Evolutionary conservation across 2,888 invertebrate species (phyloP).

Genomic region (Reticulitermes lucifugus): DNA sequence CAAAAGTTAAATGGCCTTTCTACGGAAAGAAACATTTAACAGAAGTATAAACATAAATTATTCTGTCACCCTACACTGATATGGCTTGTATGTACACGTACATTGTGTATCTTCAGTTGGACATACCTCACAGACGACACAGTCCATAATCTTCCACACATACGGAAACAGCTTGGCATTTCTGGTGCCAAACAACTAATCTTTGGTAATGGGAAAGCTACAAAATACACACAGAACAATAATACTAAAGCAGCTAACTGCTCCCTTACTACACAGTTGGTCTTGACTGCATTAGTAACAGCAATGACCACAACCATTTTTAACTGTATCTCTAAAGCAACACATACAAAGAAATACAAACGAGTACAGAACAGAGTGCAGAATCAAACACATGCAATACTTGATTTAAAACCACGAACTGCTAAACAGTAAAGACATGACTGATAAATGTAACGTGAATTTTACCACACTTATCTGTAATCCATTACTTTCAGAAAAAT

Average conservation of each 20-base stretch:
- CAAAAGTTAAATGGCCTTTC: neutral
- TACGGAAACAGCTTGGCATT: slow-evolving; percentile 22
- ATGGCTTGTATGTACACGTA: neutral
- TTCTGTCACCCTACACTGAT: neutral
- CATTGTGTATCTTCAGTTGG: neutral
- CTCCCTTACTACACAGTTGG: neutral
- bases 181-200: slow-evolving; percentile 18
- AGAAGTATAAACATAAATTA: neutral
- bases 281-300: neutral
- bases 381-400: neutral
- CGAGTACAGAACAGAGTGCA: neutral
- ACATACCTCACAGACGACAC: slow-evolving; percentile 20
- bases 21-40: neutral
- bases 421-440: neutral
- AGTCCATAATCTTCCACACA: slow-evolving; percentile 8
- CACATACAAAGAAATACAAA: slow-evolving; percentile 32
- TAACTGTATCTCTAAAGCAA: slow-evolving; percentile 20
- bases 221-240: slow-evolving; percentile 7
- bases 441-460: neutral
- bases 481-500: neutral
- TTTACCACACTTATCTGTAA: neutral
- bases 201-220: slow-evolving; percentile 35
- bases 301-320: neutral
- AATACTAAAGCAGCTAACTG: slow-evolving; percentile 7
- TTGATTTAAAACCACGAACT: neutral